Percentiles rank a stretch among this genome's conserved stretches.
Conservation (phyloP, 2,797 vertebrate species). For the Toxotes lorentzi region DNA sequence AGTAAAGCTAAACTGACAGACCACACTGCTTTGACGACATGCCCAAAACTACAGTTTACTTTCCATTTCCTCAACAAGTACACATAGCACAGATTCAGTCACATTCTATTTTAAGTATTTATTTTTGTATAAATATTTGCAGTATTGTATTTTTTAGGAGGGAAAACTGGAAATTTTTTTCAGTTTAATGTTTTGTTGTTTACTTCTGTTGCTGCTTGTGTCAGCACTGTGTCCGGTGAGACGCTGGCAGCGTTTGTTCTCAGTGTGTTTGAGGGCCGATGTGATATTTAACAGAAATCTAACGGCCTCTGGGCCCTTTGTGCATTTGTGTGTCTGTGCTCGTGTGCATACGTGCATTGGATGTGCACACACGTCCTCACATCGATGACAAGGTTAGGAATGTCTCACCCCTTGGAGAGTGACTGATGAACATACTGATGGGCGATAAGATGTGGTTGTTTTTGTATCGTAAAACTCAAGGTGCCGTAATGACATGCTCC, state of each 20-base stretch:
- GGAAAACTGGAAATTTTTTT: constrained; percentile 25
- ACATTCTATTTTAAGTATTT: background rate
- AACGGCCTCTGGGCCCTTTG: background rate
- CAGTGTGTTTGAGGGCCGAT: background rate
- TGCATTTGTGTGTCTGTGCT: constrained; percentile 8
- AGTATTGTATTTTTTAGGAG: background rate
- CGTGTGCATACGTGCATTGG: background rate
- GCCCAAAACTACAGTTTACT: constrained; percentile 41
- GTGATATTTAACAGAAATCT: constrained; percentile 3
- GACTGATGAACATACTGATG: constrained; percentile 40
- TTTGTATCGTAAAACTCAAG: constrained; percentile 35
- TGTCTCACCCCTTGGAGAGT: constrained; percentile 20
- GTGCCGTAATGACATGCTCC: constrained; percentile 54
- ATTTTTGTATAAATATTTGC: background rate
- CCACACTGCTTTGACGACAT: constrained; percentile 26
- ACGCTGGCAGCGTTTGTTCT: background rate
- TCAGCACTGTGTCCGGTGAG: constrained; percentile 15
- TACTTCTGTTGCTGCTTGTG: constrained; percentile 14
- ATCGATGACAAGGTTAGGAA: constrained; percentile 36
- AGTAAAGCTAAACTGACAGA: constrained; percentile 32
- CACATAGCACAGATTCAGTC: constrained; percentile 5
- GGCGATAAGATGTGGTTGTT: constrained; percentile 14
- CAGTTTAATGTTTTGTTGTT: constrained; percentile 30
- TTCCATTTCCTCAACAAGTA: constrained; percentile 44
- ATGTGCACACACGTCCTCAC: background rate